Conservation (phyloP, 2,888 invertebrate genomes). For the Dione juno region DNA sequence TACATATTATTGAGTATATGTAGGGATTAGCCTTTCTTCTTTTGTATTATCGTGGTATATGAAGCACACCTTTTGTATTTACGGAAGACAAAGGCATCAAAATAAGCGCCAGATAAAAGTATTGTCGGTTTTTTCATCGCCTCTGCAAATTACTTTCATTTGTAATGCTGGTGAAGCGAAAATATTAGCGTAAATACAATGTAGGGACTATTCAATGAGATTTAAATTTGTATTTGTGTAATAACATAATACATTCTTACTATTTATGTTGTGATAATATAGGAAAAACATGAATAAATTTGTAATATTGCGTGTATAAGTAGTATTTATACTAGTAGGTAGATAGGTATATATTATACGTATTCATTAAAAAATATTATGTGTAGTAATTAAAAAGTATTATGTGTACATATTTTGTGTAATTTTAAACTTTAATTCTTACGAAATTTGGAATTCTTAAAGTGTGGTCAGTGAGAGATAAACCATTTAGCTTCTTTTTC, state of each 20-base stretch:
- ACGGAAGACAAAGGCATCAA: slow-evolving; percentile 55
- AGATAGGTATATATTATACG: too few relatives aligned
- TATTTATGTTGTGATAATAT: not conserved
- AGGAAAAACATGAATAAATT: too few relatives aligned
- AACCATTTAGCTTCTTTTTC: too few relatives aligned
- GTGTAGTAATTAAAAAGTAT: too few relatives aligned
- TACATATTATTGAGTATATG: not conserved
- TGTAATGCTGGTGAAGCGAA: slow-evolving; percentile 46
- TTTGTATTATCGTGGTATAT: slow-evolving; percentile 43
- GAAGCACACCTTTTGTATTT: slow-evolving; percentile 41
- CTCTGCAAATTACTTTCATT: slow-evolving; percentile 44
- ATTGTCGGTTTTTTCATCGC: slow-evolving; percentile 41
- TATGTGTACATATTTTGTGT: too few relatives aligned
- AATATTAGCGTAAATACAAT: slow-evolving; percentile 44
- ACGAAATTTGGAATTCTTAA: too few relatives aligned
- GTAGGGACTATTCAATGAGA: not conserved
- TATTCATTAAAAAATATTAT: too few relatives aligned
- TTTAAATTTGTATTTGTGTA: slow-evolving; percentile 4
- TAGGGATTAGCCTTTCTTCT: slow-evolving; percentile 39
- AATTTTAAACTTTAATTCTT: too few relatives aligned
- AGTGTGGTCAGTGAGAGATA: too few relatives aligned
- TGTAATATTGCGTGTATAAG: too few relatives aligned
- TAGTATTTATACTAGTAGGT: too few relatives aligned
- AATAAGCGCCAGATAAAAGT: slow-evolving; percentile 53
- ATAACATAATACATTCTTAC: not conserved